Evolutionary conservation across 2,888 invertebrate species (phyloP).

Genomic region (Piscicola geometra): DNA sequence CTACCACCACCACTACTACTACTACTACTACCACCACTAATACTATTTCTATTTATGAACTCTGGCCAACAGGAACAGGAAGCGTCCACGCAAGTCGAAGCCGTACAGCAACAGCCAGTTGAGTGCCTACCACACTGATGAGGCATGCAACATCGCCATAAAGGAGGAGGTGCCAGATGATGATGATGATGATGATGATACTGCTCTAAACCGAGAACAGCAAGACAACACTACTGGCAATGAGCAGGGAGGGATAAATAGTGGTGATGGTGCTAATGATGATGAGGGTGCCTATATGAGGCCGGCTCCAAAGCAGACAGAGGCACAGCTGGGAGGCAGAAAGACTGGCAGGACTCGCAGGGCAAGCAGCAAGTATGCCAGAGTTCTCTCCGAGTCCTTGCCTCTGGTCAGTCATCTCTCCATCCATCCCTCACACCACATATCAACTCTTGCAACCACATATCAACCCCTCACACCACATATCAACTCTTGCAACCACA

Average conservation of each 20-base stretch:
- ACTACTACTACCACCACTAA: no score
- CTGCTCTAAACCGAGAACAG: not conserved
- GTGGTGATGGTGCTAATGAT: no score
- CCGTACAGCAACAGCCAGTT: conserved; percentile 13
- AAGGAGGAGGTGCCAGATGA: not conserved
- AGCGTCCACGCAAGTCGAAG: conserved; percentile 1
- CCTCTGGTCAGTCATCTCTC: no score
- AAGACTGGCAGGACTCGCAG: not conserved
- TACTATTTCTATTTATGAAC: no score
- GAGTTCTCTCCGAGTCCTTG: not conserved
- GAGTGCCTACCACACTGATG: not conserved
- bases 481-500: not conserved
- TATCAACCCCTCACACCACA: no score
- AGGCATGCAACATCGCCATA: not conserved
- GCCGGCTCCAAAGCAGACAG: not conserved
- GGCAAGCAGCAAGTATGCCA: conserved; percentile 3
- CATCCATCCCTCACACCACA: no score
- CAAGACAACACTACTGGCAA: not conserved
- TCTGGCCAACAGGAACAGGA: not conserved
- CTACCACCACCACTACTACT: no score
- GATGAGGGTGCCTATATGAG: no score
- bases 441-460: not conserved
- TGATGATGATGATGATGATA: not conserved
- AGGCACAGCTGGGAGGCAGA: not conserved
- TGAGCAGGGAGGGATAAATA: not conserved